phyloP scores from a whole-genome alignment of 2,797 vertebrate species.

The Enteromius anoplus region DNA sequence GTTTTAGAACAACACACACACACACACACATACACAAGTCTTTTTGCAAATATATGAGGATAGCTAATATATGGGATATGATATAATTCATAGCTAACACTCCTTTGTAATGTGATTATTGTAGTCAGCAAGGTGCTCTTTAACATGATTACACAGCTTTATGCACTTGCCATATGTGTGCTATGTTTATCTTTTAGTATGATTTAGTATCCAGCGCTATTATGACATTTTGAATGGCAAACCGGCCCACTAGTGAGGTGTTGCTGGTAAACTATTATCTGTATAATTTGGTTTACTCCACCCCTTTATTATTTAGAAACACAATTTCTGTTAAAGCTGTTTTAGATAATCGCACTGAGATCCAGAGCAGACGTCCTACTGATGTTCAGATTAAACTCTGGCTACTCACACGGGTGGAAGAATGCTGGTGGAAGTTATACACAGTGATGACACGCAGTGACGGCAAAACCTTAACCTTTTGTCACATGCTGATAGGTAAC shows the following conservation, averaged over 20 bases:
- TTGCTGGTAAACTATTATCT: not conserved
- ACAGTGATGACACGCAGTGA: constrained; percentile 14
- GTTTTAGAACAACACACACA: not conserved
- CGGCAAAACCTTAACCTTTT: not conserved
- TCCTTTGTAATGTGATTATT: not conserved
- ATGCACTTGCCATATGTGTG: not conserved
- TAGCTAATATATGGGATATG: not conserved
- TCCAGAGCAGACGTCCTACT: not conserved
- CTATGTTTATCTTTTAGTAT: constrained; percentile 10
- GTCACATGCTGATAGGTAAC: not conserved
- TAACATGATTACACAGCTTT: constrained; percentile 10
- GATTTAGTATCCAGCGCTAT: not conserved
- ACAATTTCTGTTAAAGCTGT: not conserved
- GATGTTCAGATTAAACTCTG: constrained; percentile 22
- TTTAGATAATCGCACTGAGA: not conserved
- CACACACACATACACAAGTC: not conserved
- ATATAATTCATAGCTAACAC: not conserved
- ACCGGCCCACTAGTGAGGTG: not conserved
- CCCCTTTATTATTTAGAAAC: not conserved
- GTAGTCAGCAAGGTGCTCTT: not conserved
- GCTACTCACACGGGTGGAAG: constrained; percentile 14
- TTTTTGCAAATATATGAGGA: not conserved
- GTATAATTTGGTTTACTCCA: not conserved
- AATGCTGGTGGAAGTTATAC: constrained; percentile 18
- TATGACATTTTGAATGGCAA: not conserved